Evolutionary conservation across 1,140 invertebrate genomes (phyloP), one percentile per base, ranked within the genome.

Genomic region (Calosoma granatense): DNA sequence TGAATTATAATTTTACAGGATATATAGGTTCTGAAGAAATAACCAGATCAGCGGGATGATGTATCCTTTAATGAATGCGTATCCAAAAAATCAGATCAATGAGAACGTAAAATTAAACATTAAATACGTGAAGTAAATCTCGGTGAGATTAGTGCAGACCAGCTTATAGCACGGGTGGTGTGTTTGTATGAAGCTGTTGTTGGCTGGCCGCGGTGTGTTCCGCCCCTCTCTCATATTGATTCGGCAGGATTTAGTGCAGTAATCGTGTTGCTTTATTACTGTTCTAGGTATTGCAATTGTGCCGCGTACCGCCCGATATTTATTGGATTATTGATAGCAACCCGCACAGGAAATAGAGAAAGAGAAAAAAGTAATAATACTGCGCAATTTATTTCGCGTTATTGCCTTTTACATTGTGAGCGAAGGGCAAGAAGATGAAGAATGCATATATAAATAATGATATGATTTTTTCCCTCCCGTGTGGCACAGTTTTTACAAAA

Each of bases 261-360:
- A 47, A 47, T 47, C 41, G 41, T 47, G 41, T 47, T 47, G 41
- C 41, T 47, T 47, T 47, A 47, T 47, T 47, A 47, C 41, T 11
- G 26, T 9, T 47, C 9, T 47, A 47, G 41, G 41, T 47, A 47
- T 47, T 47, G 41, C 41, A 47, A 47, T 47, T 47, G 41, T 47
- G 4, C 41, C 41, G 17, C 26, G 14, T 14, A 47, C 41, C 9
- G 41, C 17, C 41, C 17, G 41, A 47, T 47, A 47, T 47, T 47
- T 47, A 47, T 47, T 47, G 41, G 15, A 47, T 47, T 47, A 47
- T 47, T 47, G 41, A 47, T 47, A 17, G 41, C 41, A 47, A 47
- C 41, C 41, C 41, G 9, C 9, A 11, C 15, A 4, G 41, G 41
- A 17, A 17, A 17, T 11, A 47, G 17, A 17, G 15, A 47, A 47